Conservation (phyloP, 2,888 invertebrate genomes). For the Ischnus inquisitorius region DNA sequence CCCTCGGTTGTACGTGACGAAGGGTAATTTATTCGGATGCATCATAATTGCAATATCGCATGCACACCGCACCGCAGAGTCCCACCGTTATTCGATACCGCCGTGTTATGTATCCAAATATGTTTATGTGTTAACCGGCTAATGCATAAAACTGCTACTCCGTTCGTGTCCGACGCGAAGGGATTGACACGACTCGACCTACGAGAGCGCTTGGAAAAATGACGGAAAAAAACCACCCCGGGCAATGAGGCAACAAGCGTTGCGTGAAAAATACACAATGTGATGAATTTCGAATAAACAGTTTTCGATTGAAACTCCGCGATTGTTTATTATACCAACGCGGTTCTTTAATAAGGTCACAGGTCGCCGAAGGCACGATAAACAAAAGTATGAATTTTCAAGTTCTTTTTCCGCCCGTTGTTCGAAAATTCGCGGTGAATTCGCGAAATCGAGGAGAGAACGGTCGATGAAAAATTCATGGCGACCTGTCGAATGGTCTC, state of each 20-base stretch:
- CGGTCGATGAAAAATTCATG: slow-evolving; percentile 3
- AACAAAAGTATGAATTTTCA: too few relatives aligned
- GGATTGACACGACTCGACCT: too few relatives aligned
- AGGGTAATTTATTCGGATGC: slow-evolving; percentile 81
- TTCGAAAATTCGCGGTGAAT: not conserved
- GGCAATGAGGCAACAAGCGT: slow-evolving; percentile 41
- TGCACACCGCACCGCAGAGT: slow-evolving; percentile 68
- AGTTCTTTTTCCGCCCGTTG: not conserved
- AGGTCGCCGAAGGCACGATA: too few relatives aligned
- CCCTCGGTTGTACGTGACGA: slow-evolving; percentile 73
- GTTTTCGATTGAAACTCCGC: too few relatives aligned
- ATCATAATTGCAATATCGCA: slow-evolving; percentile 82
- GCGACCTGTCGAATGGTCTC: not conserved
- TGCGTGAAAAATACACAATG: not conserved
- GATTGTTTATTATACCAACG: too few relatives aligned
- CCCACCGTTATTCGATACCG: not conserved
- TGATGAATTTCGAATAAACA: too few relatives aligned
- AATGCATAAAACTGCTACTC: not conserved
- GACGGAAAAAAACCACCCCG: not conserved
- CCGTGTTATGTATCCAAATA: not conserved
- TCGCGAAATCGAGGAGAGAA: not conserved
- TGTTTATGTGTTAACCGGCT: not conserved
- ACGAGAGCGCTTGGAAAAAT: too few relatives aligned
- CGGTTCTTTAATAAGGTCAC: too few relatives aligned
- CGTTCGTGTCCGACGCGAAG: too few relatives aligned